Base-by-base conservation (phyloP, 2,797 vertebrate species). In the Lepus oiostolus region DNA sequence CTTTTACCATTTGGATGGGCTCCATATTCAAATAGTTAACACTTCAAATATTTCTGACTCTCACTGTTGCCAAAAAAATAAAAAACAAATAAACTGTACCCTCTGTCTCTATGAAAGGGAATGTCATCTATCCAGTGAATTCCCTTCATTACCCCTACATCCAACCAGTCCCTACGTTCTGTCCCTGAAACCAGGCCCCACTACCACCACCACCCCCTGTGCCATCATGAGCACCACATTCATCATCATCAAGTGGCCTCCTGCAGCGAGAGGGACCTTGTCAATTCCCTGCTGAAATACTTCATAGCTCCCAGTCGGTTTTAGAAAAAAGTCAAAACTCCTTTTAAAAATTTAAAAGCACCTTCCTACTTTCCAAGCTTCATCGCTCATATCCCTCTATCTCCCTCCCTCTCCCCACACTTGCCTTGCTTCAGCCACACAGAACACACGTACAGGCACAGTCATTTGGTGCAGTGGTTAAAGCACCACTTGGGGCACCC, bases 371-470 rank as follows among this genome's bases (percentile, higher is more conserved):
- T 22, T 7, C 22, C 58, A 50, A 68, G 83, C 28, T 72, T 52
- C 24, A 2, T 42, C 38, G 35, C 75, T 87, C 32, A 52, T 11
- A 24, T 19, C 16, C 62, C 16, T 85, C 60, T 4, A 28, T 11
- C 6, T 26, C 19, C 8, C 22, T 2, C 21, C 21, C 1, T 19
- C 24, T n/a, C 10, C 16, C 26, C 24, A 16, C 4, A 1, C 5
- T 54, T 30, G 38, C 32, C 28, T 30, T 1, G 4, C 19, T 54
- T 75, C n/a, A 13, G 28, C 62, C 75, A 54, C 58, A 77, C 32
- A 75, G 50, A 80, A 42, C 0, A 1, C 7, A 22, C 30, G 1
- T 7, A n/a, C 2, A 2, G 54, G 54, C 54, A 58, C 19, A 42
- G 54, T 58, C 54, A 58, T 17, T 58, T 16, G 54, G 4, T 58